Percentiles rank a stretch among this genome's conserved stretches.
Conservation (phyloP, 2,888 invertebrate species). For the Dryocosmus kuriphilus region DNA sequence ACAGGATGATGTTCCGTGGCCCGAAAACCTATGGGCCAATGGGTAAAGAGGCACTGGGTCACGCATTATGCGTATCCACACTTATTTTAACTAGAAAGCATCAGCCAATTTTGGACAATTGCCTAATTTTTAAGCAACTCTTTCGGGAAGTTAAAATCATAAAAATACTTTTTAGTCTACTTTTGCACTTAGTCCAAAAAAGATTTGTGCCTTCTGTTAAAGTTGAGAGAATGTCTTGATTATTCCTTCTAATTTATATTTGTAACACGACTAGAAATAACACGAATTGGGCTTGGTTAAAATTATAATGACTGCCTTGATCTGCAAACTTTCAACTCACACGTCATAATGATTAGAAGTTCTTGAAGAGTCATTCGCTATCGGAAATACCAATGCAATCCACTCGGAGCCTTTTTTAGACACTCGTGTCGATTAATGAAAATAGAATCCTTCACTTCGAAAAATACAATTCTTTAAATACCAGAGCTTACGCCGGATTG, state of each 20-base stretch:
- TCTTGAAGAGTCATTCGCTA: slow-evolving; percentile 1
- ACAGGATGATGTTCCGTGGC: slow-evolving; percentile 47
- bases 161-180: no score
- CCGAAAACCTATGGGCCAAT: slow-evolving; percentile 57
- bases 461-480: slow-evolving; percentile 14
- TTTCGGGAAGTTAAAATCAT: neutral
- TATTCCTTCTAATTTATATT: neutral
- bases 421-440: neutral
- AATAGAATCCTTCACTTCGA: neutral
- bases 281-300: neutral
- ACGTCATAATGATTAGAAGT: neutral
- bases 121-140: no score
- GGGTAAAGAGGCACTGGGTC: slow-evolving; percentile 56
- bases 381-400: slow-evolving; percentile 26
- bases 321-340: neutral
- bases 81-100: neutral
- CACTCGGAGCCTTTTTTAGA: slow-evolving; percentile 1
- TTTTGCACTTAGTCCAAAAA: neutral
- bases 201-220: neutral
- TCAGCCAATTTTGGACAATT: neutral
- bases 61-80: slow-evolving; percentile 16
- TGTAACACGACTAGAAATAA: neutral
- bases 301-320: neutral
- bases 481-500: neutral
- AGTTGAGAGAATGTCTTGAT: neutral